phyloP scores from a whole-genome alignment of 2,797 vertebrate genomes.

The Macropus fuliginosus region DNA sequence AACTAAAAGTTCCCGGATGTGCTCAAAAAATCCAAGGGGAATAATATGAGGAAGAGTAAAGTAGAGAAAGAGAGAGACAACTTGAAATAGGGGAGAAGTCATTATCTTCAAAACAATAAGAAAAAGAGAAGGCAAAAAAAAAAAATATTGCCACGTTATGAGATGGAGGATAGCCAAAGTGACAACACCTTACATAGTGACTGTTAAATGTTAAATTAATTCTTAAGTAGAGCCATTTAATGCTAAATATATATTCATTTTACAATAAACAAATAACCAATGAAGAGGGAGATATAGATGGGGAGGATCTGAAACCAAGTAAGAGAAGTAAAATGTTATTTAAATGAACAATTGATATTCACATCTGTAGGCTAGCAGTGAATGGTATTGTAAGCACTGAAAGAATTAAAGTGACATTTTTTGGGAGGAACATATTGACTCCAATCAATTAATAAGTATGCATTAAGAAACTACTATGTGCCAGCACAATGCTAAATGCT shows the following conservation, averaged over 20 bases:
- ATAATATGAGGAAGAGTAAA: neutral
- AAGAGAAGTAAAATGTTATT: conserved; percentile 16
- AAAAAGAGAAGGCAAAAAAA: conserved; percentile 28
- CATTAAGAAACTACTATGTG: neutral
- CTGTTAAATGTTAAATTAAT: conserved; percentile 22
- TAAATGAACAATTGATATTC: neutral
- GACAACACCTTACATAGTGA: neutral
- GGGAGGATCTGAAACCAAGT: neutral
- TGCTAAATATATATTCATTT: conserved; percentile 14
- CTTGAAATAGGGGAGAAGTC: neutral
- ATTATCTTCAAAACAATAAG: neutral
- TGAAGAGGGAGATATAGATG: neutral
- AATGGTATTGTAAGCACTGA: neutral
- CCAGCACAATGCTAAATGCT: neutral
- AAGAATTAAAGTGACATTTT: neutral
- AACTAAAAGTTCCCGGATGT: neutral
- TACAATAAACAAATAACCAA: neutral
- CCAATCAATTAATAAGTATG: neutral
- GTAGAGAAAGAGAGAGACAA: neutral
- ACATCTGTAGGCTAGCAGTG: neutral
- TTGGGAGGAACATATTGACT: neutral
- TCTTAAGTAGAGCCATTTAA: conserved; percentile 8
- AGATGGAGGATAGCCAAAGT: neutral
- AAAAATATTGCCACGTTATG: conserved; percentile 11
- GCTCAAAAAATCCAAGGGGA: neutral